Base-by-base conservation (phyloP, 2,797 vertebrate genomes). In the Smutsia temminckii region DNA sequence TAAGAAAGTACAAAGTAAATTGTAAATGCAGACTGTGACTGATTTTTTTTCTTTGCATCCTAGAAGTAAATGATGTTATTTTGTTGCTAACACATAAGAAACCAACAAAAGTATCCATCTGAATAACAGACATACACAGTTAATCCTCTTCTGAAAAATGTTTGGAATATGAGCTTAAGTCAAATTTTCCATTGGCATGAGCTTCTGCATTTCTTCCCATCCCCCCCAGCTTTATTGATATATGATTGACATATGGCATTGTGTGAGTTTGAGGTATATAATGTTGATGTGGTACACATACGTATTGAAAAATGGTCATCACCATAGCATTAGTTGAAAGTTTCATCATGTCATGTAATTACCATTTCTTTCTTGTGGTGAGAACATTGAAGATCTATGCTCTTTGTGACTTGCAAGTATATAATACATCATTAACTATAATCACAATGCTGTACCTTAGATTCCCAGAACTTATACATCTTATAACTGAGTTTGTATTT, bases 41-140 rank as follows among this genome's bases (percentile, higher is more conserved):
- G 10, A 63, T 89, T 81, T 51, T 25, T 79, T 87, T 72, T 68
- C 57, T 84, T 25, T 85, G 34, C 13, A 46, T 81, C 32, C 27
- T 91, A 51, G 53, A 94, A 94, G 40, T 85, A 94, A 92, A 80
- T 63, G 34, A 87, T 94, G 94, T 93, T 34, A 86, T 88, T 97
- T 92, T 96, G 69, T 91, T 74, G 89, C 59, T 74, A 84, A 89
- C 0, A 64, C 0, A 1, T 59, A 94, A 49, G 63, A 96, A 75
- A 94, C 91, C 78, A 55, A 40, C 3, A 90, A 89, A 17, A 74
- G 40, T 94, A 75, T 75, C 37, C 61, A 49, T 90, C 18, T 83
- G 34, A 90, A 61, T 96, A 93, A 88, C 1, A 95, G 66, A 72
- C 63, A 86, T 79, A 49, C 9, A 64, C 17, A 69, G 9, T 78